Evolutionary conservation across 2,888 invertebrate species (phyloP).

Genomic region (Periphyllus acericola): DNA sequence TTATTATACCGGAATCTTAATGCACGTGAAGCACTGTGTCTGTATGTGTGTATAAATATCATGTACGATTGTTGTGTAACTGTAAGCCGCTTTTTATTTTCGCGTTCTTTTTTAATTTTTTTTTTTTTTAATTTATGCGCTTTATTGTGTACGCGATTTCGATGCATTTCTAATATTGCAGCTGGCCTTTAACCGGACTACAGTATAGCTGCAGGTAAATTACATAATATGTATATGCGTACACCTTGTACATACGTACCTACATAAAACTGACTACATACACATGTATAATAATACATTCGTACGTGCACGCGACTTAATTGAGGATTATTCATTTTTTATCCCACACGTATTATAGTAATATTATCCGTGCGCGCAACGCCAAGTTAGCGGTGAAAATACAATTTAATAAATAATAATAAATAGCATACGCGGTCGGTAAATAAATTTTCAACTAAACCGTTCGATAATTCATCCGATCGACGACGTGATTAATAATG

Average conservation of each 20-base stretch:
- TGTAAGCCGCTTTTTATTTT: background rate
- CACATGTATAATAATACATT: no score
- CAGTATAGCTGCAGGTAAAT: no score
- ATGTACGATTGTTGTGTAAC: background rate
- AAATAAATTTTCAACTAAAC: slow-evolving; percentile 17
- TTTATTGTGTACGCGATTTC: background rate
- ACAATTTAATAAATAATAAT: background rate
- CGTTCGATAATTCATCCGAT: slow-evolving; percentile 32
- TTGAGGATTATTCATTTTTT: slow-evolving; percentile 12
- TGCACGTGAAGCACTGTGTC: background rate
- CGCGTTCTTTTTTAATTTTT: background rate
- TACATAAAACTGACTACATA: no score
- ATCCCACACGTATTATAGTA: background rate
- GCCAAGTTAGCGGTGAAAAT: background rate
- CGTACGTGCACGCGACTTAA: background rate
- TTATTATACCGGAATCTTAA: background rate
- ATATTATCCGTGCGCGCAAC: background rate
- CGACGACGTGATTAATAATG: slow-evolving; percentile 43
- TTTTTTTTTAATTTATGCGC: background rate
- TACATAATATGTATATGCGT: no score
- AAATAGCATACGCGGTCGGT: background rate
- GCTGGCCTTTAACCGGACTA: background rate
- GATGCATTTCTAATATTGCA: background rate
- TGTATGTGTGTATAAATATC: background rate
- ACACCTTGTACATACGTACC: no score